Evolutionary conservation across 2,113 vertebrate species (phyloP), one percentile per base, ranked within the genome.

Genomic region (Nymphicus hollandicus): DNA sequence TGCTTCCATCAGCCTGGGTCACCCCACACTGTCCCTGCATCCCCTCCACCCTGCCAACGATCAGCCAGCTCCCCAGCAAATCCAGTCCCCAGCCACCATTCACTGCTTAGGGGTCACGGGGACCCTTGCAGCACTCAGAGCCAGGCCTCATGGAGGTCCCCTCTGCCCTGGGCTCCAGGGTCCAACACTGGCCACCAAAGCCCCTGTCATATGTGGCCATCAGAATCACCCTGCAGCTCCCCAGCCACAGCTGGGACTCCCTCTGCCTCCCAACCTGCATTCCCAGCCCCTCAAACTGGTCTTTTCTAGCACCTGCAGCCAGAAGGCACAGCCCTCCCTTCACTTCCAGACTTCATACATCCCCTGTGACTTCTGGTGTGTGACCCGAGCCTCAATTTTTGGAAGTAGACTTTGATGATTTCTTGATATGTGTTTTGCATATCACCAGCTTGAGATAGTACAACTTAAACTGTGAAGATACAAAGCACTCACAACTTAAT

Each of bases 81-180:
- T n/a, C 46, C 61, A 74, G 46, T 22, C n/a, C 16, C 12, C 65
- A 44, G 17, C 16, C 69, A 15, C 17, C 9, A 23, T 12, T 49
- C 47, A n/a, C 12, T 1, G 1, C 22, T 20, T 1, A 0, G 44
- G 16, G 41, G 11, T 61, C 41, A 68, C 1, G 1, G 29, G 27
- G 64, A 63, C 17, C 37, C 35, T 44, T 8, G 6, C 3, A 2
- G 25, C 3, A 5, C 33, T 23, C 39, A 13, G 28, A 53, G 28
- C 24, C 1, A 1, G 23, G 43, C 8, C 22, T 28, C 3, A 0
- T 2, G 23, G 52, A 47, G 46, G 44, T 28, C 44, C 29, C 23
- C 47, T 17, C 52, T 13, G 31, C 46, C 47, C 63, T 13, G 9
- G 27, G 60, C 46, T 37, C 23, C 27, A 39, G 10, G 49, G 25